Base-by-base conservation (phyloP, 2,797 vertebrate species). In the Acanthurus lineatus region DNA sequence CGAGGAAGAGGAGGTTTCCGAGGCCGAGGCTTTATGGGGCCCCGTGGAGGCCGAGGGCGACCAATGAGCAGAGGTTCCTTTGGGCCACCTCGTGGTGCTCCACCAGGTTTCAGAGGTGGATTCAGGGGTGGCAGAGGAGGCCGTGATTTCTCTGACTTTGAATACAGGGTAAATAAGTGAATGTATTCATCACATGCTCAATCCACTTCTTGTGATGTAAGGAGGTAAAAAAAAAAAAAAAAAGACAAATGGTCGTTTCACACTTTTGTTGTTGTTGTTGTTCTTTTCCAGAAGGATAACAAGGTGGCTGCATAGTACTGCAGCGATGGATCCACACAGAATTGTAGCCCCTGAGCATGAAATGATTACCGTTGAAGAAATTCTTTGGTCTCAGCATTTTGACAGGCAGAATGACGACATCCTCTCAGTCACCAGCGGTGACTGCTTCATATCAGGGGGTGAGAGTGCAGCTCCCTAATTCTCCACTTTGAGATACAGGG, bases 121-220 rank as follows among this genome's bases (percentile, higher is more conserved):
- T 99, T 94, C 93, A 93, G 97, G 91, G 96, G 97, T 12, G 95
- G 96, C 70, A 95, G 97, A 48, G 97, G 97, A 35, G 97, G 97
- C 85, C 94, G 97, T 42, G 97, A 98, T 76, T 98, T 99, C 90
- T 95, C 97, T 19, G 97, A 99, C 85, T 99, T 97, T 83, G 98
- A 99, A 87, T 99, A 98, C 88, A 96, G 97, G 96, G 98, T 99
- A 93, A 96, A 65, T 87, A 7, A 28, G 15, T 42, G 19, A n/a
- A 9, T 58, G 1, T 1, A 22, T 16, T 45, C 7, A 59, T 9
- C 0, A 64, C 22, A 22, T 22, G 28, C 22, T 12, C 11, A 17
- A 9, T 28, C 14, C 19, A 22, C 17, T 11, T 20, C 1, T 32
- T 32, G 28, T 32, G 4, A 32, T 32, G 28, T 32, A 32, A 32